These are phyloP conservation scores for Brachycybe producta DNA, from an alignment of 2,888 invertebrate species.

Conservation along the genomic window DNA sequence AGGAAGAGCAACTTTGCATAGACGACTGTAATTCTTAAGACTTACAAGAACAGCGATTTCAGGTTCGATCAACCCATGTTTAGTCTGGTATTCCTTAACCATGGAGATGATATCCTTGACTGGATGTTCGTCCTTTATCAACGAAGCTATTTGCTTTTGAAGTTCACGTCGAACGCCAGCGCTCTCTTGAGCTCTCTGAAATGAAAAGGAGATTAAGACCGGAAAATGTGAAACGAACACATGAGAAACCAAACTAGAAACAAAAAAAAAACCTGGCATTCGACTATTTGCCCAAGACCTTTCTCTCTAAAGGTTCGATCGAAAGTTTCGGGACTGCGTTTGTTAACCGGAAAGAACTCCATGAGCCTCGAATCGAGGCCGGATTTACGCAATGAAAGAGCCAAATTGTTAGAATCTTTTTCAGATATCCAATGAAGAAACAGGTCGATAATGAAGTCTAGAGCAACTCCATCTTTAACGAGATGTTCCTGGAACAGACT, in stretches of 20 bases:
- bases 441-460: slow-evolving; percentile 86
- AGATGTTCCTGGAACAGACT: slow-evolving; percentile 58
- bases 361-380: slow-evolving; percentile 50
- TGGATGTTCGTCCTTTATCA: slow-evolving; percentile 72
- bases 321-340: slow-evolving; percentile 79
- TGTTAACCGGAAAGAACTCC: slow-evolving; percentile 87
- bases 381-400: slow-evolving; percentile 73
- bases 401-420: slow-evolving; percentile 70
- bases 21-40: slow-evolving; percentile 16
- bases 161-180: slow-evolving; percentile 70
- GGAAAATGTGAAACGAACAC: not conserved
- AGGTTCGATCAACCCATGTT: slow-evolving; percentile 74
- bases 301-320: slow-evolving; percentile 59
- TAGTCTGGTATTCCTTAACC: slow-evolving; percentile 70
- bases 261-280: slow-evolving; percentile 42
- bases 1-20: not conserved
- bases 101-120: slow-evolving; percentile 68
- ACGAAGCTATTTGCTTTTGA: slow-evolving; percentile 60
- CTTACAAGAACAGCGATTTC: slow-evolving; percentile 71
- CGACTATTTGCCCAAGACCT: slow-evolving; percentile 61
- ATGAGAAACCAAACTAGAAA: not conserved
- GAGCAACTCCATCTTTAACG: slow-evolving; percentile 51
- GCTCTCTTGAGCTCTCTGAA: slow-evolving; percentile 42
- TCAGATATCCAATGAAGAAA: slow-evolving; percentile 83
- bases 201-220: slow-evolving; percentile 14